Evolutionary conservation across 2,113 vertebrate genomes (phyloP), one percentile per base, ranked within the genome.

Genomic region (Channa maculata): DNA sequence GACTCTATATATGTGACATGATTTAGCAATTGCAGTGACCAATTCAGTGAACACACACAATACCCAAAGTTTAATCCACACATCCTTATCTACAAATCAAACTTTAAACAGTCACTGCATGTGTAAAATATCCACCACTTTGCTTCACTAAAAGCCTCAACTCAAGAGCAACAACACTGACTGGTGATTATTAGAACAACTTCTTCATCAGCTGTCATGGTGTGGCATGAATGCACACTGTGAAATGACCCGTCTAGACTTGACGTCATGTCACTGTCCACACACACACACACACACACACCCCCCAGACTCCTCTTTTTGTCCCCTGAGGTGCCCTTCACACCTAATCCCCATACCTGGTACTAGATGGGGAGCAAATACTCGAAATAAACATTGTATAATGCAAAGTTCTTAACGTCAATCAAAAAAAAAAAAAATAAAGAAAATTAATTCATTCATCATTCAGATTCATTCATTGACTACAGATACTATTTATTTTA

Each of bases 171-270:
- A 81, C 71, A 73, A 79, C 38, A 72, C 58, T 50, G 73, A 65
- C 66, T 70, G 72, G 44, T 50, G 75, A 73, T 83, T 83, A 84
- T 91, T 75, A 84, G 83, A 80, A 80, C 72, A 75, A 77, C 81
- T 81, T 82, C 73, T 84, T 88, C 86, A 89, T 93, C 88, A 87
- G 91, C 88, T 90, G 91, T 85, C 90, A 88, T 79, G 74, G 82
- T 45, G 62, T 78, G 86, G 82, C 88, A 77, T 84, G 73, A 89
- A 89, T 82, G 87, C 88, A 84, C 85, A 85, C 79, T 80, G 88
- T 83, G 89, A 91, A 90, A 90, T 89, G 87, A 80, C 79, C 83
- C 37, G 88, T 93, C 92, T 93, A 91, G 90, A 91, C 92, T 83
- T 90, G 89, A 93, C 92, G 91, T 93, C 92, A 91, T 89, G 85